These are phyloP conservation scores for Pogonus chalceus DNA, from an alignment of 1,140 invertebrate species.

Conservation along the genomic window DNA sequence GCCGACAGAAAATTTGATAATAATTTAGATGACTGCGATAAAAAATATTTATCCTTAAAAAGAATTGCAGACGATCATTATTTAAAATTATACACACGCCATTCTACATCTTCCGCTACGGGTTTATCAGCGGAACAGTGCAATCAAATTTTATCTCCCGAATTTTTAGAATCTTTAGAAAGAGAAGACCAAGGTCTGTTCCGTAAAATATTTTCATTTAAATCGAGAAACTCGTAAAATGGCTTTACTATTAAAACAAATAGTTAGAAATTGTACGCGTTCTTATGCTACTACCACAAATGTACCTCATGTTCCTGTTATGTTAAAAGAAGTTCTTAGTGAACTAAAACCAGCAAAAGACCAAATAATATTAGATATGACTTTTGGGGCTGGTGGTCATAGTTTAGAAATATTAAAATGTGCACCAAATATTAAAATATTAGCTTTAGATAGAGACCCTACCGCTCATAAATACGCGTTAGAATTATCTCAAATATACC, in stretches of 20 bases:
- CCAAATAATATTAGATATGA: conserved; percentile 69
- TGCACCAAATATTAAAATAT: conserved; percentile 46
- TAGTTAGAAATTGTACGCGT: conserved; percentile 4
- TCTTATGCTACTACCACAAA: conserved; percentile 18
- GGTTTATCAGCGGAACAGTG: conserved; percentile 62
- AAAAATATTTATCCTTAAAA: conserved; percentile 56
- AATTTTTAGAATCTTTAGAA: conserved; percentile 52
- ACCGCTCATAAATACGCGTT: conserved; percentile 57
- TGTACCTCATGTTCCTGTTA: conserved; percentile 54
- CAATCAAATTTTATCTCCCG: conserved; percentile 55
- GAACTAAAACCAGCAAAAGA: conserved; percentile 51
- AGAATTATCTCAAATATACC: conserved; percentile 51
- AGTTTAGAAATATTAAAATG: conserved; percentile 49
- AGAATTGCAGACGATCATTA: conserved; percentile 59
- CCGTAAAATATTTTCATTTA: conserved; percentile 37
- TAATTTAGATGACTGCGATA: conserved; percentile 49
- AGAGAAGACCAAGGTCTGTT: conserved; percentile 46
- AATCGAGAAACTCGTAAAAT: conserved; percentile 21
- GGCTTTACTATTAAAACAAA: conserved; percentile 9
- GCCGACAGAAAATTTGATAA: conserved; percentile 44
- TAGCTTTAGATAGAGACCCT: conserved; percentile 85
- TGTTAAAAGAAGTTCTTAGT: conserved; percentile 57
- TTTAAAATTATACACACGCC: conserved; percentile 50
- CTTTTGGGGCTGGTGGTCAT: conserved; percentile 92
- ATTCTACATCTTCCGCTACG: conserved; percentile 48